Evolutionary conservation across 1,140 invertebrate species (phyloP).

Genomic region (Pogonognathellus flavescens): DNA sequence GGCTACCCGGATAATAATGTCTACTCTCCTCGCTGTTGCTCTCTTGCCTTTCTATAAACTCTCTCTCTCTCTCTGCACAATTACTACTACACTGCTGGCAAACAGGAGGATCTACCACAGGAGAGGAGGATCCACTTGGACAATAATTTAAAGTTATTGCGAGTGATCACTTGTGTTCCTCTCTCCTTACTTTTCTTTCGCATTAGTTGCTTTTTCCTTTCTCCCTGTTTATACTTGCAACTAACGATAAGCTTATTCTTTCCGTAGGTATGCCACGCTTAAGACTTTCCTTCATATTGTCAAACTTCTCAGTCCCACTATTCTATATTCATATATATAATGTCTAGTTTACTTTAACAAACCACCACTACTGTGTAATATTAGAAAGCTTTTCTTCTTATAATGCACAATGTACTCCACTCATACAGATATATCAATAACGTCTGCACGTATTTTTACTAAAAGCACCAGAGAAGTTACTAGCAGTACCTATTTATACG

Average conservation of each 20-base stretch:
- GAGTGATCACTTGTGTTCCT: slow-evolving; percentile 58
- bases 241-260: slow-evolving; percentile 44
- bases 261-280: neutral
- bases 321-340: neutral
- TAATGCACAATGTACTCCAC: too few species aligned
- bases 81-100: neutral
- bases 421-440: too few species aligned
- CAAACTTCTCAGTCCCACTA: slow-evolving; percentile 40
- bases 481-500: too few species aligned
- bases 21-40: slow-evolving; percentile 13
- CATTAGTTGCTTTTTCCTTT: slow-evolving; percentile 50
- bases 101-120: slow-evolving; percentile 37
- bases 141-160: slow-evolving; percentile 66
- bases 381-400: neutral
- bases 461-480: too few species aligned
- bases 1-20: slow-evolving; percentile 40
- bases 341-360: neutral
- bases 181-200: slow-evolving; percentile 30
- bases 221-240: slow-evolving; percentile 39
- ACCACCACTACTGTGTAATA: neutral
- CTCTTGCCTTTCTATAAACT: neutral
- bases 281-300: slow-evolving; percentile 51
- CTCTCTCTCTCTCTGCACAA: neutral
- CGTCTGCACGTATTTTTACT: too few species aligned
- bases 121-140: slow-evolving; percentile 50